Percentiles rank a stretch among this genome's conserved stretches.
phyloP scores from a whole-genome alignment of 1,140 invertebrate genomes.

The Schlechtendalia chinensis region DNA sequence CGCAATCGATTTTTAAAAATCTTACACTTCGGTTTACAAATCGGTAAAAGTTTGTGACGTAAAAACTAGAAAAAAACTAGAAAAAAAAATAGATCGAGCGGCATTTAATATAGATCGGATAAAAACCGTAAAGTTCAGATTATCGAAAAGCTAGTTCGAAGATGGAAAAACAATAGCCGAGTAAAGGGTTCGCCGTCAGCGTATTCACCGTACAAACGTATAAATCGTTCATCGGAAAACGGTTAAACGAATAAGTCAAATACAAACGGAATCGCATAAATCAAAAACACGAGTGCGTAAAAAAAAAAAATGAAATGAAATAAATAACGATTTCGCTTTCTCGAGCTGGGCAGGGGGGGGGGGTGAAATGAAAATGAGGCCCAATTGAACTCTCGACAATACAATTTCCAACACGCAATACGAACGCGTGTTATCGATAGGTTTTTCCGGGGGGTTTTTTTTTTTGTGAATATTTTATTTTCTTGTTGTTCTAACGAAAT shows the following conservation, averaged over 20 bases:
- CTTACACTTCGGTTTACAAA: neutral
- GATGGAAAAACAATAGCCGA: neutral
- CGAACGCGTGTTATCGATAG: slow-evolving; percentile 35
- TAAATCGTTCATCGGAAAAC: slow-evolving; percentile 23
- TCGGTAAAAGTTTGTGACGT: neutral
- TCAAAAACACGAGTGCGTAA: slow-evolving; percentile 35
- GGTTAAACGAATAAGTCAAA: slow-evolving; percentile 37
- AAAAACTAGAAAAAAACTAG: neutral
- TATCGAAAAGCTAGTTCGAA: neutral
- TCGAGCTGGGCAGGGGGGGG: neutral
- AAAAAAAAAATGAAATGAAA: neutral
- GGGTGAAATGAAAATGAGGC: slow-evolving; percentile 24
- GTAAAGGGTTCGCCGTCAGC: neutral
- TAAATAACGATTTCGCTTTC: slow-evolving; percentile 33
- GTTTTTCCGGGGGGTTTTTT: slow-evolving; percentile 12
- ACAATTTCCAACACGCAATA: slow-evolving; percentile 37
- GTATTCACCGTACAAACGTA: slow-evolving; percentile 17
- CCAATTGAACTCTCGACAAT: slow-evolving; percentile 46
- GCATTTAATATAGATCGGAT: neutral
- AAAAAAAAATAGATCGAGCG: neutral
- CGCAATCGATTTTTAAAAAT: neutral
- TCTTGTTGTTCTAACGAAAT: slow-evolving; percentile 8
- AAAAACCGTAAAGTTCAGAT: neutral
- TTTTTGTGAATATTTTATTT: slow-evolving; percentile 34
- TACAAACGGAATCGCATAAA: slow-evolving; percentile 29